phyloP scores from a whole-genome alignment of 2,888 invertebrate genomes.

The Artemia sp. region DNA sequence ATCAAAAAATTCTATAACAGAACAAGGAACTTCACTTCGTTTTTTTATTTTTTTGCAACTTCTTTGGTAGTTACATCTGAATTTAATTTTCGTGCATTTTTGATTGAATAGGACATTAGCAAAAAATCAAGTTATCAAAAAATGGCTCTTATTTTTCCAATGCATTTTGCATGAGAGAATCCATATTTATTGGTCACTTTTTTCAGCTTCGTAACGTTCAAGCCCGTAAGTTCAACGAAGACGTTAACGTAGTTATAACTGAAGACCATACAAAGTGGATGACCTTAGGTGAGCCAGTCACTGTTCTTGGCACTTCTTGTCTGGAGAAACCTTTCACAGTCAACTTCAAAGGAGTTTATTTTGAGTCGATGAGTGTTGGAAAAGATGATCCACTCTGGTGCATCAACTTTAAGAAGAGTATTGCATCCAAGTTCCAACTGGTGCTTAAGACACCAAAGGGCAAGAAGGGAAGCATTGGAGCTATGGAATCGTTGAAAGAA shows the following conservation, averaged over 20 bases:
- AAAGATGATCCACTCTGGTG: conserved; percentile 21
- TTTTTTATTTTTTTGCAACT: no score
- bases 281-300: conserved; percentile 18
- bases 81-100: no score
- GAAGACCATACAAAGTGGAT: neutral
- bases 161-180: neutral
- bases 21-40: no score
- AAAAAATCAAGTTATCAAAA: no score
- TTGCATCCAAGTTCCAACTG: conserved; percentile 21
- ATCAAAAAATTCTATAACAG: no score
- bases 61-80: no score
- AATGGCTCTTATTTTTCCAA: neutral
- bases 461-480: conserved; percentile 7
- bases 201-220: conserved; percentile 11
- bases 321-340: conserved; percentile 20
- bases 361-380: conserved; percentile 20
- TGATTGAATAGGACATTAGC: no score
- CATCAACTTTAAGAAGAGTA: conserved; percentile 21
- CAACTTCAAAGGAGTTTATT: conserved; percentile 16
- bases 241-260: conserved; percentile 17
- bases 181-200: neutral
- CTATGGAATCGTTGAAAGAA: conserved; percentile 1
- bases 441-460: neutral
- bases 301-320: conserved; percentile 17
- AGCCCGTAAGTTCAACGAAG: conserved; percentile 22